phyloP scores from a whole-genome alignment of 2,888 invertebrate species.

The Eupithecia vulgata region DNA sequence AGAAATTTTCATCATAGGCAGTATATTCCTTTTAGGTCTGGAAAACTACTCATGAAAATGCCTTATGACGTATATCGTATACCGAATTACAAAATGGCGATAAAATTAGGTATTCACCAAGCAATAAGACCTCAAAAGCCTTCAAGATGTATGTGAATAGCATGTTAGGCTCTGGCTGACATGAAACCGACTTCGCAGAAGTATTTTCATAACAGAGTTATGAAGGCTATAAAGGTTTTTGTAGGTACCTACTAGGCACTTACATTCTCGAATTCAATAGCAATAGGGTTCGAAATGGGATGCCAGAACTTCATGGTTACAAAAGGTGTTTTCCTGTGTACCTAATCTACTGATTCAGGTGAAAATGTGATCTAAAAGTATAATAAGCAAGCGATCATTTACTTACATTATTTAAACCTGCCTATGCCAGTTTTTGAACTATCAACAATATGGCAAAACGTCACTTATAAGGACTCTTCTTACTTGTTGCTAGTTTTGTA shows the following conservation, averaged over 20 bases:
- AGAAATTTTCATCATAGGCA: too few relatives aligned
- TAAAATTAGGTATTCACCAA: background rate
- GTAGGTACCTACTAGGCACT: background rate
- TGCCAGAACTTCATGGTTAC: background rate
- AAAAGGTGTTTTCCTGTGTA: background rate
- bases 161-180: conserved; percentile 5
- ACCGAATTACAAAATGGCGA: background rate
- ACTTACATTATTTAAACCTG: too few relatives aligned
- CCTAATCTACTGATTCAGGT: background rate
- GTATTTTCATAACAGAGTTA: conserved; percentile 19
- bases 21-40: too few relatives aligned
- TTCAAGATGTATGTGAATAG: background rate
- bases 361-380: background rate
- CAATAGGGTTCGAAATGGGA: background rate
- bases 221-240: background rate
- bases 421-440: too few relatives aligned
- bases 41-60: too few relatives aligned
- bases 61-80: too few relatives aligned
- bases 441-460: too few relatives aligned
- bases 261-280: background rate
- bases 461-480: too few relatives aligned
- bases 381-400: too few relatives aligned
- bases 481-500: too few relatives aligned
- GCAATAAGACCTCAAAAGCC: conserved; percentile 5
- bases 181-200: conserved; percentile 20